Conservation (phyloP, 2,888 invertebrate genomes). For the Campoplex nolae region DNA sequence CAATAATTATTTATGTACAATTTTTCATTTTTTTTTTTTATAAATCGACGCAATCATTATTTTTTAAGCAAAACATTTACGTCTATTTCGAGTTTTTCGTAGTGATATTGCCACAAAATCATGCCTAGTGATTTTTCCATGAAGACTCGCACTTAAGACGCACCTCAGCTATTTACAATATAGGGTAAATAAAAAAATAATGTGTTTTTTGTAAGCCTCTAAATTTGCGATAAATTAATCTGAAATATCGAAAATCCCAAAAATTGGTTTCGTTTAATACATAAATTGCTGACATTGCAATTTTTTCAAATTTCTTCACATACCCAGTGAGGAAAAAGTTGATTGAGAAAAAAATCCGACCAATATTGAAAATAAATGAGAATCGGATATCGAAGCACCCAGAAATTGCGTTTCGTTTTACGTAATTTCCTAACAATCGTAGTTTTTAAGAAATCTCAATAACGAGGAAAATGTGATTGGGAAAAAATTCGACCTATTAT, state of each 20-base stretch:
- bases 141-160: not conserved
- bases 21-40: constrained; percentile 8
- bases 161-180: not conserved
- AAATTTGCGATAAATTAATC: not conserved
- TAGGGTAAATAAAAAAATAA: not conserved
- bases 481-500: constrained; percentile 8
- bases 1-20: constrained; percentile 53
- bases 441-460: not conserved
- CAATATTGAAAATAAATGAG: not conserved
- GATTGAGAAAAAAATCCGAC: not conserved
- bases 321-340: not conserved
- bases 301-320: not conserved
- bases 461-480: not conserved
- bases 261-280: not conserved
- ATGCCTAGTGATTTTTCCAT: not conserved
- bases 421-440: not conserved
- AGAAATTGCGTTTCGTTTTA: not conserved
- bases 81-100: not conserved
- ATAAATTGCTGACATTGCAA: not conserved
- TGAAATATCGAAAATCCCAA: not conserved
- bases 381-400: not conserved
- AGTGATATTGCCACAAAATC: not conserved
- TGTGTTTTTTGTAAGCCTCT: not conserved
- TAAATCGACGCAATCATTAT: constrained; percentile 18
- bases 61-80: constrained; percentile 1